A percentile compares a stretch with the other conserved stretches of the same genome.
Evolutionary conservation across 2,797 vertebrate species (phyloP).

Genomic region (Hippopotamyrus pictus): DNA sequence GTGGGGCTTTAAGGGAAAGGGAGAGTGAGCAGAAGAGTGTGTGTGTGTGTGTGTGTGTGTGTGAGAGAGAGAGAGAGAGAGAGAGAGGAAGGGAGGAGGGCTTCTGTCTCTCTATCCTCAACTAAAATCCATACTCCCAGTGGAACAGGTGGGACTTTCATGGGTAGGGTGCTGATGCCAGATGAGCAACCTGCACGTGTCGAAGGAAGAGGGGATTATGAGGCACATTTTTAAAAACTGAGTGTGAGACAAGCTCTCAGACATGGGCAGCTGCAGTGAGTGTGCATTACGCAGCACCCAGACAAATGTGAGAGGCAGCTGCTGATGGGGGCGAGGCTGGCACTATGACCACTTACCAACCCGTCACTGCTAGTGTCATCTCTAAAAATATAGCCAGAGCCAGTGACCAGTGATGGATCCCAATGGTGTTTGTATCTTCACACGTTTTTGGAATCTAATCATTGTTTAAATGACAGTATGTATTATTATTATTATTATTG

Average conservation of each 20-base stretch:
- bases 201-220: slow-evolving; percentile 14
- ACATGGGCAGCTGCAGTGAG: slow-evolving; percentile 12
- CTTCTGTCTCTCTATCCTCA: not conserved
- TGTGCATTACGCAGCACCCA: slow-evolving; percentile 14
- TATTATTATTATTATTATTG: not conserved
- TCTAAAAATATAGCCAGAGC: not conserved
- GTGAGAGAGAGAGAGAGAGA: slow-evolving; percentile 7
- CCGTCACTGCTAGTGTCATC: not conserved
- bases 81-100: slow-evolving; percentile 21
- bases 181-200: slow-evolving; percentile 23
- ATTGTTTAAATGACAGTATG: not conserved
- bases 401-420: not conserved
- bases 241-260: not conserved
- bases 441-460: not conserved
- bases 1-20: slow-evolving; percentile 56
- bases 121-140: slow-evolving; percentile 50
- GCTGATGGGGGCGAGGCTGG: slow-evolving; percentile 18
- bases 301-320: not conserved
- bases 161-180: slow-evolving; percentile 22
- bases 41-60: slow-evolving; percentile 18
- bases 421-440: not conserved
- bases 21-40: slow-evolving; percentile 27
- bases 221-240: slow-evolving; percentile 4
- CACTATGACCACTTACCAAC: not conserved
- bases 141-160: slow-evolving; percentile 27